Percentiles rank a stretch among this genome's conserved stretches.
These are phyloP conservation scores for Diarsia mendica DNA, from an alignment of 2,888 invertebrate genomes.

Conservation along the genomic window DNA sequence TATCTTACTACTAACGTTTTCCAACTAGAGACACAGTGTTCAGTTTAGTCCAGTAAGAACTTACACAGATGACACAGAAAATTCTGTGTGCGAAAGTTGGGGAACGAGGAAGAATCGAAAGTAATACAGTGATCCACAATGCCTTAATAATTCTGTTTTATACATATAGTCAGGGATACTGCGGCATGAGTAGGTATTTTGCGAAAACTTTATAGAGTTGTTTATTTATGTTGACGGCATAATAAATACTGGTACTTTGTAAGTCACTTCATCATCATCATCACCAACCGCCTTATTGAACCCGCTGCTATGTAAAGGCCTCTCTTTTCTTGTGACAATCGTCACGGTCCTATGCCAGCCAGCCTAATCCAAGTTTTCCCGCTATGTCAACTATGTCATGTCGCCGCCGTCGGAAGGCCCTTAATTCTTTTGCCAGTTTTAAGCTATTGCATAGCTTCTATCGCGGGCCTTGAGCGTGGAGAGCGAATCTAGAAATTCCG, in stretches of 20 bases:
- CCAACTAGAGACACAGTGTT: constrained; percentile 50
- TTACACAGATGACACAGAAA: constrained; percentile 33
- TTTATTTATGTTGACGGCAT: constrained; percentile 41
- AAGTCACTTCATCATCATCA: too few species aligned
- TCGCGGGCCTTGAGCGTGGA: too few species aligned
- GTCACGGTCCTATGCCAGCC: too few species aligned
- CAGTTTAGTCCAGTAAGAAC: not conserved
- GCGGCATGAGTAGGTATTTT: constrained; percentile 44
- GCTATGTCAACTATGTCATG: too few species aligned
- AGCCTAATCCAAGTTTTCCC: too few species aligned
- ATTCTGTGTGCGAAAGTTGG: constrained; percentile 23
- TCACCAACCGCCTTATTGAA: too few species aligned
- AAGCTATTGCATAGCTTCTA: too few species aligned
- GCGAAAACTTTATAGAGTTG: constrained; percentile 39
- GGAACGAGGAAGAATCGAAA: constrained; percentile 65
- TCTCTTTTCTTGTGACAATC: too few species aligned
- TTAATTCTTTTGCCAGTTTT: too few species aligned
- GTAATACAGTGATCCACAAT: constrained; percentile 57
- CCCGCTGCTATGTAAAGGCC: too few species aligned
- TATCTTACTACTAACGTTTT: constrained; percentile 49
- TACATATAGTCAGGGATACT: constrained; percentile 44
- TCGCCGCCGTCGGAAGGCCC: too few species aligned
- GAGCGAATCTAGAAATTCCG: too few species aligned
- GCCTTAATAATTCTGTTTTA: constrained; percentile 64
- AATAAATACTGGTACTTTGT: not conserved